Percentiles rank a stretch among this genome's conserved stretches.
These are phyloP conservation scores for Coregonus clupeaformis DNA, from an alignment of 2,113 vertebrate species.

Conservation along the genomic window DNA sequence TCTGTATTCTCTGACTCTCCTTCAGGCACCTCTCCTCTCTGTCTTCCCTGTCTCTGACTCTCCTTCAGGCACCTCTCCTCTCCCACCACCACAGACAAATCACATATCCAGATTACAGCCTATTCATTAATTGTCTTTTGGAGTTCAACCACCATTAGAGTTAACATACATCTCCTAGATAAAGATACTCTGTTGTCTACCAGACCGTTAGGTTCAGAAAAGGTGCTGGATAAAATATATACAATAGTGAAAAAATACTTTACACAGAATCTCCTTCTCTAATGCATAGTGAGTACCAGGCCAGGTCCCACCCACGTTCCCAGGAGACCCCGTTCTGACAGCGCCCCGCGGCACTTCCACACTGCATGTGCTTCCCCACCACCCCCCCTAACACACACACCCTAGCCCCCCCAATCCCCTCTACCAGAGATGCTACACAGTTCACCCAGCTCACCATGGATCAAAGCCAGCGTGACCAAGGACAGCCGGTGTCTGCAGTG, in stretches of 20 bases:
- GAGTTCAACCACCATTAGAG: not conserved
- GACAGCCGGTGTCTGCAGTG: constrained; percentile 46
- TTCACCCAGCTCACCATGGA: constrained; percentile 68
- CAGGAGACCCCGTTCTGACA: constrained; percentile 64
- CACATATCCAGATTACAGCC: not conserved
- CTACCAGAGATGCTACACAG: constrained; percentile 58
- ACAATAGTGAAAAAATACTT: not conserved
- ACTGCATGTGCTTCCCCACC: constrained; percentile 9
- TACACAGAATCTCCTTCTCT: not conserved
- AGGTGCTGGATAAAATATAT: too few relatives aligned
- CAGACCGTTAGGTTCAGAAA: too few relatives aligned
- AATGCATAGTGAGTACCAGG: constrained; percentile 20
- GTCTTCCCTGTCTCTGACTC: not conserved
- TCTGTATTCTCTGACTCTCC: too few relatives aligned
- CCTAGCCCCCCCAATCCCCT: constrained; percentile 32
- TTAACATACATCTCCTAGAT: not conserved
- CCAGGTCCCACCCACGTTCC: constrained; percentile 39
- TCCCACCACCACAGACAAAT: not conserved
- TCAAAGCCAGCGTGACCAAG: constrained; percentile 80
- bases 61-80: not conserved
- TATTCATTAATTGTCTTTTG: not conserved
- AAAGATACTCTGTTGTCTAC: too few relatives aligned
- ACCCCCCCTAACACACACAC: not conserved
- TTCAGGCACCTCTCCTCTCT: too few relatives aligned
- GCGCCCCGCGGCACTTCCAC: constrained; percentile 70